Evolutionary conservation across 2,797 vertebrate genomes (phyloP).

Genomic region (Lemur catta): DNA sequence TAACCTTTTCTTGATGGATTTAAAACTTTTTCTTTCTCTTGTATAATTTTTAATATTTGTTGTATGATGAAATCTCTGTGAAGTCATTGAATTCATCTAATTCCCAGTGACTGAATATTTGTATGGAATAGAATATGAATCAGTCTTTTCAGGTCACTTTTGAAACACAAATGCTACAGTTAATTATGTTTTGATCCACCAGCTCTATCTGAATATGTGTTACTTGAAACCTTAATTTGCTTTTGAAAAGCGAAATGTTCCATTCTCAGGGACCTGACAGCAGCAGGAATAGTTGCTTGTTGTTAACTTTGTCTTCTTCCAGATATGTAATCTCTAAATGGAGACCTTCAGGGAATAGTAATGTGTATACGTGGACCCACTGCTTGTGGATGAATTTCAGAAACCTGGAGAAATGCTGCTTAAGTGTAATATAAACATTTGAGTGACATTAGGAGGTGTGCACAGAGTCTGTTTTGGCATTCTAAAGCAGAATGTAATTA

Average conservation of each 20-base stretch:
- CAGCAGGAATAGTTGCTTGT: background rate
- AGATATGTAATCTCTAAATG: background rate
- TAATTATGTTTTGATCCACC: slow-evolving; percentile 48
- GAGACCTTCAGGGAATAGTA: background rate
- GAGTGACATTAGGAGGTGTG: background rate
- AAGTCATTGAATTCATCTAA: background rate
- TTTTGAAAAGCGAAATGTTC: slow-evolving; percentile 32
- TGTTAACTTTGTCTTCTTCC: background rate
- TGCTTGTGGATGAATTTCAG: slow-evolving; percentile 32
- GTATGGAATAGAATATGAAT: slow-evolving; percentile 21
- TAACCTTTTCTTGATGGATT: slow-evolving; percentile 24
- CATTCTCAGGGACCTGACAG: background rate
- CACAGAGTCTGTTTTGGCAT: background rate
- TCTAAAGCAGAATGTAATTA: slow-evolving; percentile 38
- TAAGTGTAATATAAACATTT: background rate
- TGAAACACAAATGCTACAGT: slow-evolving; percentile 16
- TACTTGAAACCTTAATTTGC: slow-evolving; percentile 31
- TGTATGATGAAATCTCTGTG: background rate
- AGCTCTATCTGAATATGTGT: slow-evolving; percentile 24
- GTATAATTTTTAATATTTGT: slow-evolving; percentile 31
- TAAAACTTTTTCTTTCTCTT: background rate
- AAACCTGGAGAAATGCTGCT: background rate
- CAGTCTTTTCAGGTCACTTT: slow-evolving; percentile 23
- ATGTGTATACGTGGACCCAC: background rate
- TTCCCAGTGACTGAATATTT: slow-evolving; percentile 29